Evolutionary conservation across 2,797 vertebrate genomes (phyloP), one percentile per base, ranked within the genome.

Genomic region (Oryzias dopingdopingensis): DNA sequence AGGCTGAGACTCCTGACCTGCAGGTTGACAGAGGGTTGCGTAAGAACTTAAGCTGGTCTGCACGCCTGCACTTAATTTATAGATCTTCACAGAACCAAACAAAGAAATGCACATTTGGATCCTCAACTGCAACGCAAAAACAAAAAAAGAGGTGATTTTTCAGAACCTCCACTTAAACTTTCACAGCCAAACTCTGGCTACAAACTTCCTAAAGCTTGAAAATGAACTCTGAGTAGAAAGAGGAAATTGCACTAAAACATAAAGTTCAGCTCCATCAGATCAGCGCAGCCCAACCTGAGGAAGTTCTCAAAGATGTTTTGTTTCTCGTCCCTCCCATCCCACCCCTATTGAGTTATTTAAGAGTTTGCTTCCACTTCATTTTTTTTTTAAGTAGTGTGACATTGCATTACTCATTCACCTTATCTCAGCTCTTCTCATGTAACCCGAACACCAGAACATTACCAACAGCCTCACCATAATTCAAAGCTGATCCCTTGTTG

Each of bases 361-460:
- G 32, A 46, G 37, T 72, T 51, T 49, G 22, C 45, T 42, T 75
- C 62, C 67, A 70, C 32, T 3, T 37, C 1, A 29, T 29, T 76
- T 50, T 42, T 50, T 42, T 40, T 56, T 46, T 52, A 67, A 76
- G 66, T 43, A 60, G 81, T 81, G 70, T 85, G 80, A 81, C 80
- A 87, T 87, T 77, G 68, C 63, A 77, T 87, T 86, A 82, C 42
- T 58, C 59, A 52, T 56, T 42, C 62, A 56, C 51, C 37, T 80
- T 72, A 82, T 85, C 79, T 78, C 74, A 79, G 81, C 72, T 72
- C 48, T 55, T 60, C 79, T 79, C 68, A 42, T 78, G 72, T 83
- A 76, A 80, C 80, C 61, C 32, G 64, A 74, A 73, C 62, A 67
- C 48, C 53, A 68, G 66, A 24, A 37, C 37, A 12, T 49, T 75